Evolutionary conservation across 2,113 vertebrate genomes (phyloP).

Genomic region (Castor canadensis): DNA sequence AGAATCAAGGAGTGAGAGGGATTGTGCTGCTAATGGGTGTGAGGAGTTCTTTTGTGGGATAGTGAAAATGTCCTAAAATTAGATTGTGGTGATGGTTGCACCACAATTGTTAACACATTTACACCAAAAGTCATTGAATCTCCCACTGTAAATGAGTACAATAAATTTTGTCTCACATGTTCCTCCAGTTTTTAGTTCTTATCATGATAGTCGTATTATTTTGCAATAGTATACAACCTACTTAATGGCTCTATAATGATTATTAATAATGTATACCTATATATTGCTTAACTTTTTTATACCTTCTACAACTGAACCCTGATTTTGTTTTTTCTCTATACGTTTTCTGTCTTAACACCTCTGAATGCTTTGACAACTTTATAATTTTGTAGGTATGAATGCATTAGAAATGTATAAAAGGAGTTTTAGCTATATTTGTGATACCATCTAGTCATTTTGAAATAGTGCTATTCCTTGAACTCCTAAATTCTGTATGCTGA

Average conservation of each 20-base stretch:
- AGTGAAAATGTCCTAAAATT: background rate
- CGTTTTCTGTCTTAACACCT: background rate
- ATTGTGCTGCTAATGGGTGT: background rate
- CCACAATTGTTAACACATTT: background rate
- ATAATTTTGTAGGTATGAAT: background rate
- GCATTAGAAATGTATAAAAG: background rate
- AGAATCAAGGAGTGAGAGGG: background rate
- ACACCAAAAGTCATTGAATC: background rate
- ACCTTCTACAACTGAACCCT: too few relatives aligned
- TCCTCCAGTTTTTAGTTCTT: background rate
- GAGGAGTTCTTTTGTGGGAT: background rate
- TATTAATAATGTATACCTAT: background rate
- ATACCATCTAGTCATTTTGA: background rate
- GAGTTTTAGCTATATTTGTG: background rate
- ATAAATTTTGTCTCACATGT: background rate
- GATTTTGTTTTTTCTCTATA: background rate
- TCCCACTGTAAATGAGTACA: background rate
- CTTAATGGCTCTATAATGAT: background rate
- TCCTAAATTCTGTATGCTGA: background rate
- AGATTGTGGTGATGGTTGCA: background rate
- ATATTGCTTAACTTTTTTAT: background rate
- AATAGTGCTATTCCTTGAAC: background rate
- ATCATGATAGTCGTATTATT: background rate
- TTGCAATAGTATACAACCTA: background rate
- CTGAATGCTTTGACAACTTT: background rate